Evolutionary conservation across 2,113 vertebrate species (phyloP).

Genomic region (Dromaius novaehollandiae): DNA sequence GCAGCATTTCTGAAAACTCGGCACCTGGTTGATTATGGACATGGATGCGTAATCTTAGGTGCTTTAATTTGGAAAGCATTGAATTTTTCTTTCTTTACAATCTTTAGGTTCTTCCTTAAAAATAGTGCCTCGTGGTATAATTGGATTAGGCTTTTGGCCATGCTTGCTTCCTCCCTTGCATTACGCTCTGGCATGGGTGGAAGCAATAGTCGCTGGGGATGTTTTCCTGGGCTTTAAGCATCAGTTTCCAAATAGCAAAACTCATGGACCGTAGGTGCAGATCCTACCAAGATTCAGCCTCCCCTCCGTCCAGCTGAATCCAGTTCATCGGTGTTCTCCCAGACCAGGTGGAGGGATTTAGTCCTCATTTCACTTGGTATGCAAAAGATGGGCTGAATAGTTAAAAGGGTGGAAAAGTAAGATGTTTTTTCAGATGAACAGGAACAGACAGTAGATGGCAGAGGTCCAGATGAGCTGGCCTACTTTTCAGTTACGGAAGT

Average conservation of each 20-base stretch:
- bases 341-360: too few species aligned
- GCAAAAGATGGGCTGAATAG: not conserved
- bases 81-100: not conserved
- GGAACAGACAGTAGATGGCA: not conserved
- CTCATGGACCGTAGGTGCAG: too few species aligned
- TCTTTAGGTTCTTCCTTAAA: not conserved
- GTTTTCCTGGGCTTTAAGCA: not conserved
- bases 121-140: not conserved
- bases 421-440: not conserved
- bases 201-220: not conserved
- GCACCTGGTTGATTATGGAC: not conserved
- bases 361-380: not conserved
- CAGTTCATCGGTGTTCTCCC: too few species aligned
- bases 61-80: not conserved
- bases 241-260: not conserved
- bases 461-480: fast-evolving
- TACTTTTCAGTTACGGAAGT: not conserved
- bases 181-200: not conserved
- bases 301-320: fast-evolving
- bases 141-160: not conserved
- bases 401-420: not conserved
- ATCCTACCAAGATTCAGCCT: not conserved
- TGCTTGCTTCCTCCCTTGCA: not conserved
- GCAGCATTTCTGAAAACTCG: not conserved
- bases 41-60: not conserved